Base-by-base conservation (phyloP, 2,113 vertebrate species). In the Syngnathus scovelli region DNA sequence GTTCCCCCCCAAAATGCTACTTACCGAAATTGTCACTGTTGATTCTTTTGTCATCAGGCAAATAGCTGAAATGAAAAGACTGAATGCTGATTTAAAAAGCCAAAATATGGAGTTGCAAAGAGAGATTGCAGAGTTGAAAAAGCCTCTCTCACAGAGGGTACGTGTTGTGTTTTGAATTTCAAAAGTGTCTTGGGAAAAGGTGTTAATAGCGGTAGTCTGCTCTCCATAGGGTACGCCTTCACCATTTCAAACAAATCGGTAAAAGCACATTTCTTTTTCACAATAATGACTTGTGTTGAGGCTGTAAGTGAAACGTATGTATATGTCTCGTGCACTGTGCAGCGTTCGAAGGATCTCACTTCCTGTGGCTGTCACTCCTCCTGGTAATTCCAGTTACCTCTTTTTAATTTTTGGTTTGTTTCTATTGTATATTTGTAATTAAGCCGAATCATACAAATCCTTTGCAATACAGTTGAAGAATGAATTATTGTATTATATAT, bases 311-410 rank as follows among this genome's bases (percentile, higher is more conserved):
- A 52, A 51, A 21, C 12, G 10, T 19, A 21, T 37, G 10, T 19
- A 21, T 37, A 7, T 51, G 5, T 63, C 10, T 33, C 3, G 27
- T 33, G 27, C 27, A 33, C 27, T 33, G 12, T 23, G 21, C 69
- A 94, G 91, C 18, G 61, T 78, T 77, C 89, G 85, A 76, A 93
- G 92, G 75, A 90, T 91, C 78, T 84, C 93, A 15, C 90, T 93
- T 15, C 94, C 93, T 23, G 89, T 96, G 44, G 92, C 91, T 38
- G 85, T 96, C 74, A 93, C 94, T 55, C 90, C 93, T 4, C 94
- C 94, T 77, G 92, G 93, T 91, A 86, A 78, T 48, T 41, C 16
- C 56, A 90, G 79, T 55, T 64, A 85, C 27, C 55, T 66, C 19
- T 4, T 13, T 16, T 66, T 21, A 2, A n/a, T 41, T 54, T 23